A percentile compares a stretch with the other conserved stretches of the same genome.
phyloP scores from a whole-genome alignment of 1,140 invertebrate species.

The Phocides pigmalion region DNA sequence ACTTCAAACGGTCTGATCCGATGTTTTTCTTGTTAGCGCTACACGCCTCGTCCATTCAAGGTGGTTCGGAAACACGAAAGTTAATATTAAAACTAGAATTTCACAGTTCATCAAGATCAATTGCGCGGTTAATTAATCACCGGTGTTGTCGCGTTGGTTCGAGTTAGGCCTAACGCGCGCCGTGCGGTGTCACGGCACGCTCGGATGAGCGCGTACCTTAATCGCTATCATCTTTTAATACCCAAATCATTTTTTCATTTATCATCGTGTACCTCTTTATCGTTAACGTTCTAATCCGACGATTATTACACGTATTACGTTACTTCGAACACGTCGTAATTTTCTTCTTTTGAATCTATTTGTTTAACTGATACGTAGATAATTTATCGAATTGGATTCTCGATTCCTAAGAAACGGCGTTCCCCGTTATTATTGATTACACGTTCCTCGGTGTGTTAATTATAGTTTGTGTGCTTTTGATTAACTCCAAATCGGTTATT shows the following conservation, averaged over 20 bases:
- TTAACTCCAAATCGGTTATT: constrained; percentile 16
- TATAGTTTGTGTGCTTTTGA: constrained; percentile 41
- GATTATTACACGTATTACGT: constrained; percentile 77
- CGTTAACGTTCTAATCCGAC: constrained; percentile 68
- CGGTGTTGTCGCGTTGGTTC: constrained; percentile 52
- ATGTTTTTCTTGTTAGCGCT: constrained; percentile 31
- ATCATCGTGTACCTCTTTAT: constrained; percentile 70
- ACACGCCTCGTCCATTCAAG: constrained; percentile 24
- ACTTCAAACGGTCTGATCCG: constrained; percentile 33
- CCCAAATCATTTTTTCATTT: constrained; percentile 74
- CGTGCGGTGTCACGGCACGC: constrained; percentile 54
- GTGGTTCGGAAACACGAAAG: constrained; percentile 28
- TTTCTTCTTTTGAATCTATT: constrained; percentile 57
- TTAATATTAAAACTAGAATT: constrained; percentile 48
- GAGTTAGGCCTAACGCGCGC: constrained; percentile 73
- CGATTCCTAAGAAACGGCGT: constrained; percentile 46
- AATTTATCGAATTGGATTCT: constrained; percentile 55
- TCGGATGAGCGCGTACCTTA: constrained; percentile 56
- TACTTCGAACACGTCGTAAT: constrained; percentile 68
- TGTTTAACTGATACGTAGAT: constrained; percentile 59
- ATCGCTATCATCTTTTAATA: constrained; percentile 63
- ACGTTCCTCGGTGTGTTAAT: constrained; percentile 62
- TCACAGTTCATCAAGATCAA: constrained; percentile 60
- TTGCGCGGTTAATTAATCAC: constrained; percentile 65
- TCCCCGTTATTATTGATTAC: constrained; percentile 69